Percentiles rank a stretch among this genome's conserved stretches.
These are phyloP conservation scores for Empis livida DNA, from an alignment of 2,888 invertebrate species.

Conservation along the genomic window DNA sequence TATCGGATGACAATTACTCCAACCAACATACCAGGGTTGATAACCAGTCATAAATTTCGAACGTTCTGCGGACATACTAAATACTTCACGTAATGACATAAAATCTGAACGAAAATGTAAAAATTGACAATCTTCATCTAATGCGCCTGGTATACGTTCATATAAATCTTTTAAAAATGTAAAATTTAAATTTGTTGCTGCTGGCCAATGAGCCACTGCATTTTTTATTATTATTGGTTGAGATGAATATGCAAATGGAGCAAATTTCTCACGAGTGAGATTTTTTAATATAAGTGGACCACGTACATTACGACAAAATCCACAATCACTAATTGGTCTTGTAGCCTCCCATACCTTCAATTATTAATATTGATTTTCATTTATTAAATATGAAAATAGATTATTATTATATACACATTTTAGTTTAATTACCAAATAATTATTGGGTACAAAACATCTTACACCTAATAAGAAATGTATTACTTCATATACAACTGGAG, in stretches of 20 bases:
- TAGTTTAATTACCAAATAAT: conserved; percentile 48
- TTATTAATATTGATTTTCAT: no score
- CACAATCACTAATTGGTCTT: conserved; percentile 68
- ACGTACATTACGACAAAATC: conserved; percentile 51
- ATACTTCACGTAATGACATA: conserved; percentile 60
- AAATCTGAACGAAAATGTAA: conserved; percentile 75
- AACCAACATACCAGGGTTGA: conserved; percentile 81
- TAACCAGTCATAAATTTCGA: conserved; percentile 43
- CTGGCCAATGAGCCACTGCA: conserved; percentile 65
- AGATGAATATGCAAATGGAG: conserved; percentile 61
- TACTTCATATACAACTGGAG: conserved; percentile 30
- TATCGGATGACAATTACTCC: conserved; percentile 83
- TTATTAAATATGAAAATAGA: no score
- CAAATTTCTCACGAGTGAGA: conserved; percentile 54
- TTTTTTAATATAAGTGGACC: conserved; percentile 56
- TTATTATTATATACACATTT: no score
- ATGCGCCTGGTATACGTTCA: conserved; percentile 51
- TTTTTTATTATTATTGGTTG: conserved; percentile 67
- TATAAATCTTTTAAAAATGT: conserved; percentile 57
- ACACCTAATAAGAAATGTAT: conserved; percentile 40
- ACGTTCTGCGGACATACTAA: conserved; percentile 56
- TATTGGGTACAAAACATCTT: conserved; percentile 68
- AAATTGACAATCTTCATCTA: conserved; percentile 75
- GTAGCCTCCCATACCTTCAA: conserved; percentile 66
- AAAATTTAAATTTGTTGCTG: conserved; percentile 51